Evolutionary conservation across 1,140 invertebrate genomes (phyloP), one percentile per base, ranked within the genome.

Genomic region (Metaphire vulgaris): DNA sequence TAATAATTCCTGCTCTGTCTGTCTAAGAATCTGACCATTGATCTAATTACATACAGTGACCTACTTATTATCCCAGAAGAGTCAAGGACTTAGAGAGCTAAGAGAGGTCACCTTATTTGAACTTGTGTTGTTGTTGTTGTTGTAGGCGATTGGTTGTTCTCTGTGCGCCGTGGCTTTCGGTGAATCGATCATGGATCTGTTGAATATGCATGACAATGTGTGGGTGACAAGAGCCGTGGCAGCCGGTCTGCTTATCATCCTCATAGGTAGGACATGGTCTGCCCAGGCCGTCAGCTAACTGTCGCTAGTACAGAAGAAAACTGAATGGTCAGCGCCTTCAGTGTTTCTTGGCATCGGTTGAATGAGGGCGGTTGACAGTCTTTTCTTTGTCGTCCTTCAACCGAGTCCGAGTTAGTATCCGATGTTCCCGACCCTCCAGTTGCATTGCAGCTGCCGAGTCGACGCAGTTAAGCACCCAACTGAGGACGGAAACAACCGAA

Each of bases 131-230:
- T n/a, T n/a, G n/a, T n/a, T n/a, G n/a, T n/a, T n/a, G n/a, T n/a
- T n/a, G 79, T 82, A 94, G 92, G 93, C 93, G 74, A 93, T 96
- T 0, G 93, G 93, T 77, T 95, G 94, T 88, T 93, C 93, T 26
- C 86, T 97, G 64, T 95, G 95, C 88, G 92, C 95, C 2, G 89
- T 92, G 74, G 94, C 94, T 81, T 96, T 96, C 87, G 94, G 94
- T 74, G 94, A 96, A 88, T 93, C 93, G 0, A 92, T 96, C 89
- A 92, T 92, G 2, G 90, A 90, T 72, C 85, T 96, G 15, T 88
- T 95, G 26, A 89, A 89, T n/a, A 82, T 91, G 2, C 41, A 56
- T 56, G 88, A 91, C 33, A 89, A 90, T 78, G 72, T 80, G 28
- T 82, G 83, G 79, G 90, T 91, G 6, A 91, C 93, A 74, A 88